Percentiles rank a stretch among this genome's conserved stretches.
Conservation (phyloP, 2,888 invertebrate genomes). For the Conus canariensis region DNA sequence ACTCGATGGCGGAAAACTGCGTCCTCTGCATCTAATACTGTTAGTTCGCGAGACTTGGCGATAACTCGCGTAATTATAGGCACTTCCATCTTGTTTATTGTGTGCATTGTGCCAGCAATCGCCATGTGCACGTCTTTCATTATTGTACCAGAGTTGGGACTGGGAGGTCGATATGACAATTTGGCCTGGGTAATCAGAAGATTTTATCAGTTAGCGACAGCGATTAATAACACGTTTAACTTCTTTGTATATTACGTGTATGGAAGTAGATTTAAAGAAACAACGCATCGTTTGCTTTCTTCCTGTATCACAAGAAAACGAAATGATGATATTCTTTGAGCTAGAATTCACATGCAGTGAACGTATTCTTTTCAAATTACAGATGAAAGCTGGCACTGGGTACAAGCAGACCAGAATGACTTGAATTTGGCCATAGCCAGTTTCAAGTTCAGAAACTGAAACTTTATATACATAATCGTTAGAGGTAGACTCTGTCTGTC, state of each 20-base stretch:
- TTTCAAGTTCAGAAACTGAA: too few species aligned
- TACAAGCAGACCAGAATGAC: neutral
- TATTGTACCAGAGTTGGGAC: neutral
- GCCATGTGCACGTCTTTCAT: neutral
- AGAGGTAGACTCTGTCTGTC: too few species aligned
- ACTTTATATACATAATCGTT: too few species aligned
- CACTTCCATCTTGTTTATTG: neutral
- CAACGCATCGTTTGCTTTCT: neutral
- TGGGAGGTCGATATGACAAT: neutral
- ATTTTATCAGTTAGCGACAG: neutral
- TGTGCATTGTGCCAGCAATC: neutral
- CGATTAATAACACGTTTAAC: neutral
- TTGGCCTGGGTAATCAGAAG: neutral
- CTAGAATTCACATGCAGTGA: neutral
- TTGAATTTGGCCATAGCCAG: neutral
- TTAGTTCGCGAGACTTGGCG: slow-evolving; percentile 7
- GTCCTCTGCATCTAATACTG: neutral
- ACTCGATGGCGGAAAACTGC: neutral
- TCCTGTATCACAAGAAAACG: neutral
- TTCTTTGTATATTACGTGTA: slow-evolving; percentile 1
- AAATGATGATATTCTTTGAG: neutral
- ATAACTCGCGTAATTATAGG: neutral
- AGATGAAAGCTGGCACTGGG: too few species aligned
- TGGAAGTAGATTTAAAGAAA: slow-evolving; percentile 11
- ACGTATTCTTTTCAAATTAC: neutral